Evolutionary conservation across 2,888 invertebrate genomes (phyloP), one percentile per base, ranked within the genome.

Genomic region (Dione vanillae): DNA sequence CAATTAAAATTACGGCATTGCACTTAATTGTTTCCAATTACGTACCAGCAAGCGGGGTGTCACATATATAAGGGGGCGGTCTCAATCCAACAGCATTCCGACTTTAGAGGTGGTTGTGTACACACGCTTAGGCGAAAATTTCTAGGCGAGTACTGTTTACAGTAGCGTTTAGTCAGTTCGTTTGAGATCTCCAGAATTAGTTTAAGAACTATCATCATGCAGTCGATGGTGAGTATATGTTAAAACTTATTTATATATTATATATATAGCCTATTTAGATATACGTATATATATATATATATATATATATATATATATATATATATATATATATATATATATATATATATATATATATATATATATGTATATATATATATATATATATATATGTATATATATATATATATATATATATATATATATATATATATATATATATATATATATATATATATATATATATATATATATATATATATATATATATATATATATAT

Each of bases 1-100:
- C 85, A 90, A 89, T 86, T 86, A 89, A 87, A 90, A 87, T 87
- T 86, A 86, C 88, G 84, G 83, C 88, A 86, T 84, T 91, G 87
- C 91, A 91, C 89, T 88, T 92, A 92, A 92, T 93, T 92, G 91
- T 92, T 91, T 88, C 89, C 90, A 92, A 91, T 93, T 92, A 92
- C 91, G 80, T 82, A 79, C 82, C 77, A 79, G 75, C 78, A 81
- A 87, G 88, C 90, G 91, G 90, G 90, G 87, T 88, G 84, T 83
- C 83, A 83, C 87, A 91, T 93, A 93, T 93, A 93, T 85, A 93
- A 91, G 79, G 88, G 84, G 86, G 85, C 85, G 72, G 77, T 75
- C 82, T 83, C 81, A 82, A 78, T 75, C 83, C 83, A 83, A 84
- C 85, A 82, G 81, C 91, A 92, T 91, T 92, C 91, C 87, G 83